Evolutionary conservation across 2,113 vertebrate genomes (phyloP), one percentile per base, ranked within the genome.

Genomic region (Melanerpes formicivorus): DNA sequence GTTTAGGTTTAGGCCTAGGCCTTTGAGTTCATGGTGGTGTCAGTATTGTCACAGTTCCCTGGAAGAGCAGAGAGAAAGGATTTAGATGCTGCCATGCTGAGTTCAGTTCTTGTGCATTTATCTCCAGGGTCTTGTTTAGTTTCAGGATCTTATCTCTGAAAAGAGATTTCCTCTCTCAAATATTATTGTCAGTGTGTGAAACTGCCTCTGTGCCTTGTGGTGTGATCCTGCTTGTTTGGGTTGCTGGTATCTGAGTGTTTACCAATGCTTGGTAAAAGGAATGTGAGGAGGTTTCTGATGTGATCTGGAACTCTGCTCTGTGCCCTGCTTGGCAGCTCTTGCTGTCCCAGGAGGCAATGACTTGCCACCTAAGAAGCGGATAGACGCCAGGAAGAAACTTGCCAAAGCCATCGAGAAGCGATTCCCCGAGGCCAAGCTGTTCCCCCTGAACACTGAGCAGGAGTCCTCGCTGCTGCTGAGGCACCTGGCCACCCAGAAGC

Each of bases 401-500:
- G 95, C 97, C 87, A 99, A 98, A 90, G 90, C 96, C 72, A 96
- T 97, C 2, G 99, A 99, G 96, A 96, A 98, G 23, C 98, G 99
- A 13, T 99, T 99, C 92, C 98, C 99, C 0, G 98, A 98, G 26
- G 96, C 98, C 22, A 99, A 97, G 85, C 96, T 99, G 56, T 98
- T 99, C 83, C 87, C 98, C 0, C 95, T 99, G 94, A 98, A 98
- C 95, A 97, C 98, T 0, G 98, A 98, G n/a, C 98, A 98, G 97
- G 99, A 99, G 18, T 98, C 96, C 69, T 96, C 82, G 0, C 93
- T 99, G 40, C 96, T 99, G 23, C 97, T 99, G 29, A 97, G 99
- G 91, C 98, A 99, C 87, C 96, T 99, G 18, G 98, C 97, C 71
- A 93, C 96, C 66, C 99, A 99, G 97, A 98, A 98, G 88, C 99